Conservation (phyloP, 2,888 invertebrate species). For the Drosophila heteroneura region DNA sequence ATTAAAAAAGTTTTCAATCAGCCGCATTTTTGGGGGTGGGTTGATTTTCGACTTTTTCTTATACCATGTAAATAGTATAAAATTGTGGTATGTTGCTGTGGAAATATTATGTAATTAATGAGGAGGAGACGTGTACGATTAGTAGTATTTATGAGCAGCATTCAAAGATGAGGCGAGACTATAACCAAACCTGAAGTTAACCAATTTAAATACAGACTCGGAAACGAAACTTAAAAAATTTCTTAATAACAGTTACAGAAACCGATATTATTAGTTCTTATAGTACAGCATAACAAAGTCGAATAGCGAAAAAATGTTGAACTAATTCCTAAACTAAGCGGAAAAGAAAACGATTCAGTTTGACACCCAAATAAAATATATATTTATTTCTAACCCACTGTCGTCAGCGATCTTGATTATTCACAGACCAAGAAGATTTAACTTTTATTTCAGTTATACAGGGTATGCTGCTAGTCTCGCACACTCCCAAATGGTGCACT, state of each 20-base stretch:
- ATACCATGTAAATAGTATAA: background rate
- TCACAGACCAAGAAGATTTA: background rate
- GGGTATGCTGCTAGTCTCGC: background rate
- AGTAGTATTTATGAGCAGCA: background rate
- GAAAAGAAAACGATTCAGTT: background rate
- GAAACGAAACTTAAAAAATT: no score
- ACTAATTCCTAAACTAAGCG: background rate
- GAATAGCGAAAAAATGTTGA: no score
- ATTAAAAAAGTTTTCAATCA: conserved; percentile 84
- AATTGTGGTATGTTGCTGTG: background rate
- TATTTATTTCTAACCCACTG: background rate
- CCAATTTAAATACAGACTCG: no score
- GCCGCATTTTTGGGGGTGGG: conserved; percentile 64
- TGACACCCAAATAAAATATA: background rate
- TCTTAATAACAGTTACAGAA: background rate
- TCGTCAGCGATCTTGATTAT: background rate
- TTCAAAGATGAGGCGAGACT: background rate
- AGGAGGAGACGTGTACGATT: background rate
- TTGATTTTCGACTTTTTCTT: conserved; percentile 35
- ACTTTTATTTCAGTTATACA: background rate
- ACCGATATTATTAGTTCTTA: background rate
- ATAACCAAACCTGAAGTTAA: background rate
- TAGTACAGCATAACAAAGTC: background rate
- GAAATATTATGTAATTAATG: background rate
- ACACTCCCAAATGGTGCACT: background rate